phyloP scores from a whole-genome alignment of 2,797 vertebrate genomes.

The Arvicola amphibius region DNA sequence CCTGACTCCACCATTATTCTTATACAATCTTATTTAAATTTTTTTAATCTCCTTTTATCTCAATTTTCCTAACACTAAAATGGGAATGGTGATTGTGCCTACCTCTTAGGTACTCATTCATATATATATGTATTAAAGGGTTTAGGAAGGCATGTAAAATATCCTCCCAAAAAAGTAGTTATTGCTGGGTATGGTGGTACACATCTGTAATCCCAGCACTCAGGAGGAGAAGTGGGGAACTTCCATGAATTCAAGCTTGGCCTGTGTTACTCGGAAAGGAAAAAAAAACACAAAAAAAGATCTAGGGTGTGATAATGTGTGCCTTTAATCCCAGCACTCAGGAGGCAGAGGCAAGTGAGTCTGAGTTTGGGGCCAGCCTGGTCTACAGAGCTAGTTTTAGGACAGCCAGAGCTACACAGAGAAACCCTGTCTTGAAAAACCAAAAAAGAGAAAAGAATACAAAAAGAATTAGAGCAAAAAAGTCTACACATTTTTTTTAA shows the following conservation, averaged over 20 bases:
- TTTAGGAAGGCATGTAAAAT: constrained; percentile 35
- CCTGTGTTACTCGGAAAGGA: background rate
- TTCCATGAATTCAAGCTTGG: background rate
- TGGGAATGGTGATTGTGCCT: background rate
- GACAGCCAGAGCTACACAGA: too few relatives aligned
- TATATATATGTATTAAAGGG: background rate
- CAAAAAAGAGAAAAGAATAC: too few relatives aligned
- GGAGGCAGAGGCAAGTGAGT: too few relatives aligned
- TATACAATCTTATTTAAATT: too few relatives aligned
- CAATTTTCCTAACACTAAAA: constrained; percentile 44
- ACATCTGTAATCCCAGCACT: too few relatives aligned
- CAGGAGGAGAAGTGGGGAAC: background rate
- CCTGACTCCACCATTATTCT: too few relatives aligned
- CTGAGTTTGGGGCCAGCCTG: too few relatives aligned
- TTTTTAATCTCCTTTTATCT: background rate
- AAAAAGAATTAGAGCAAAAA: background rate
- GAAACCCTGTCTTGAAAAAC: too few relatives aligned
- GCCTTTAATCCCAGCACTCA: too few relatives aligned
- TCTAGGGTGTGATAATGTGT: too few relatives aligned
- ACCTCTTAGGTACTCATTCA: background rate
- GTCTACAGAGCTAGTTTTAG: too few relatives aligned
- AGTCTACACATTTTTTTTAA: background rate
- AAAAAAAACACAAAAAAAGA: background rate
- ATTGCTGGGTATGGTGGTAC: background rate
- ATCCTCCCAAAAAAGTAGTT: background rate